These are phyloP conservation scores for Lycophotia porphyrea DNA, from an alignment of 2,888 invertebrate genomes.

Conservation along the genomic window DNA sequence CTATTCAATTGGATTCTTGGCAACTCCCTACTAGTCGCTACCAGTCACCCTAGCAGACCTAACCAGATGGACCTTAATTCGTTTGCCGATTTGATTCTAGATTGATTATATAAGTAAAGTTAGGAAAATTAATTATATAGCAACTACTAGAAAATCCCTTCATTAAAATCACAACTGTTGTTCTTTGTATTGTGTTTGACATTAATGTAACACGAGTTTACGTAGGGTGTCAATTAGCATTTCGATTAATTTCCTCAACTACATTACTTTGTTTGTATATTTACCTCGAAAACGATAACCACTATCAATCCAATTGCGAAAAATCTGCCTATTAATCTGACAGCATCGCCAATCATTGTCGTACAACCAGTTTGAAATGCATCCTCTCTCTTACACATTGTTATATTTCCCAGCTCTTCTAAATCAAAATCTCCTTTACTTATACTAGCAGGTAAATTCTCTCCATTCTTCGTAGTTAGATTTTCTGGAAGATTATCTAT, in stretches of 20 bases:
- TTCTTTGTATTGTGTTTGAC: not conserved
- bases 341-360: not conserved
- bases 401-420: not conserved
- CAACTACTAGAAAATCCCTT: not conserved
- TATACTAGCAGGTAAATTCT: not conserved
- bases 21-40: not conserved
- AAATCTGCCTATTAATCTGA: not conserved
- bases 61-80: not conserved
- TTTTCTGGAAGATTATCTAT: not conserved
- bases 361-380: slow-evolving; percentile 51
- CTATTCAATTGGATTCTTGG: not conserved
- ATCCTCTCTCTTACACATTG: slow-evolving; percentile 38
- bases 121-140: not conserved
- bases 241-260: not conserved
- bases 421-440: not conserved
- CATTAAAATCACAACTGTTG: not conserved
- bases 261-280: not conserved
- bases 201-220: not conserved
- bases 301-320: slow-evolving; percentile 17
- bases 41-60: not conserved
- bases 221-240: not conserved
- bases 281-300: slow-evolving; percentile 38
- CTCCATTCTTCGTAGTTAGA: not conserved
- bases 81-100: not conserved
- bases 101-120: not conserved